Conservation (phyloP, 2,888 invertebrate genomes). For the Eudasyphora cyanicolor region DNA sequence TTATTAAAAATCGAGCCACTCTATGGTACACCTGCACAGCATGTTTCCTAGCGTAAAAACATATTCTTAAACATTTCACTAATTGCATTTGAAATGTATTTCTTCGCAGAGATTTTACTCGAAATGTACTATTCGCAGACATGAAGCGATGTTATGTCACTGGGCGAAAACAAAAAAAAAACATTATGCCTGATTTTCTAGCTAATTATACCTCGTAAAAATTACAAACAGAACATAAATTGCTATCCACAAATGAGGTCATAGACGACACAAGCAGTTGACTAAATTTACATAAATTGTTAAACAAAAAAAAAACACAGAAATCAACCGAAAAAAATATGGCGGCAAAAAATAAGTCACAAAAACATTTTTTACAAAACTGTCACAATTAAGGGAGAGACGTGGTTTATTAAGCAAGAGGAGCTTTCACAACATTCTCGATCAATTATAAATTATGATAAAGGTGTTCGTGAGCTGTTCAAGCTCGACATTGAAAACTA, state of each 20-base stretch:
- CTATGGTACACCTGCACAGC: background rate
- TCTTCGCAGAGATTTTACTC: background rate
- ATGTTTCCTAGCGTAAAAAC: background rate
- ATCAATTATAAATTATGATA: constrained; percentile 9
- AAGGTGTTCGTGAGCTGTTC: constrained; percentile 18
- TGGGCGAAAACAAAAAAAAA: too few species aligned
- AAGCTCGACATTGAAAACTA: constrained; percentile 40
- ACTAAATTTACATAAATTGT: constrained; percentile 25
- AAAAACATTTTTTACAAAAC: constrained; percentile 10
- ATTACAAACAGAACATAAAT: constrained; percentile 20
- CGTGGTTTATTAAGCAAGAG: too few species aligned
- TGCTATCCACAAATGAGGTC: constrained; percentile 43
- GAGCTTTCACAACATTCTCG: background rate
- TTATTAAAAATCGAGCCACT: background rate
- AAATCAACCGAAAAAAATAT: background rate
- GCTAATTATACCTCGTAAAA: constrained; percentile 36
- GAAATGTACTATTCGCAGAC: background rate
- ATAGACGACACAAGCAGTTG: constrained; percentile 13
- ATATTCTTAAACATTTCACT: constrained; percentile 19
- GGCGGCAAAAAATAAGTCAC: constrained; percentile 10
- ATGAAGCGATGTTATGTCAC: constrained; percentile 20
- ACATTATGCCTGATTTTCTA: background rate
- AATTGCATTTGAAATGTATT: constrained; percentile 20
- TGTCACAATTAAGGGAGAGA: background rate
- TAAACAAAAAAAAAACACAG: too few species aligned